These are phyloP conservation scores for Chymomyza fuscimana DNA, from an alignment of 2,888 invertebrate genomes.

Conservation along the genomic window DNA sequence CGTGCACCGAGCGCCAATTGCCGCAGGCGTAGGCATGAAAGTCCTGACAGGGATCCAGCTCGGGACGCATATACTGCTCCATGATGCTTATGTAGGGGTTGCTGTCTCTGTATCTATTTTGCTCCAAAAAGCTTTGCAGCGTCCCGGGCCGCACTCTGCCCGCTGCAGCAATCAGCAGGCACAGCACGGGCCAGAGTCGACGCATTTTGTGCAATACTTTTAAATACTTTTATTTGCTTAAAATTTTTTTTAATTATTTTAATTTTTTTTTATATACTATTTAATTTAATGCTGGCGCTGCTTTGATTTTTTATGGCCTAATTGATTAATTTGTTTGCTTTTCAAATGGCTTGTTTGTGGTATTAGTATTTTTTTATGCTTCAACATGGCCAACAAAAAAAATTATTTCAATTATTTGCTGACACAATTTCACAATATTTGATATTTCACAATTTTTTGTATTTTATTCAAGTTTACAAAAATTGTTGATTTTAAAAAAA, in stretches of 20 bases:
- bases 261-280: not conserved
- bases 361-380: constrained; percentile 21
- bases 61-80: constrained; percentile 51
- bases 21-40: constrained; percentile 70
- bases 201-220: constrained; percentile 24
- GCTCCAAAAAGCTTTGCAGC: constrained; percentile 23
- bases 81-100: constrained; percentile 18
- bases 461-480: not conserved
- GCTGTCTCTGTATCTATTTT: constrained; percentile 51
- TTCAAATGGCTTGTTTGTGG: constrained; percentile 15
- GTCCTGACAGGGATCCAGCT: constrained; percentile 63
- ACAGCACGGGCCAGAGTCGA: constrained; percentile 40
- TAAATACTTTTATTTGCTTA: not conserved
- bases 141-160: constrained; percentile 31
- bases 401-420: not conserved
- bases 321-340: not conserved
- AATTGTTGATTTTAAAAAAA: not conserved
- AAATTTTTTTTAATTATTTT: constrained; percentile 6
- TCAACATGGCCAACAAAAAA: constrained; percentile 45
- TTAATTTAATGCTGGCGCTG: not conserved
- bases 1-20: constrained; percentile 57
- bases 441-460: constrained; percentile 33
- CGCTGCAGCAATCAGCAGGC: constrained; percentile 24
- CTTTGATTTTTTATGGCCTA: not conserved
- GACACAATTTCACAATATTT: constrained; percentile 2